Percentiles rank a stretch among this genome's conserved stretches.
These are phyloP conservation scores for Pygmarrhopalites habei DNA, from an alignment of 1,140 invertebrate species.

Conservation along the genomic window DNA sequence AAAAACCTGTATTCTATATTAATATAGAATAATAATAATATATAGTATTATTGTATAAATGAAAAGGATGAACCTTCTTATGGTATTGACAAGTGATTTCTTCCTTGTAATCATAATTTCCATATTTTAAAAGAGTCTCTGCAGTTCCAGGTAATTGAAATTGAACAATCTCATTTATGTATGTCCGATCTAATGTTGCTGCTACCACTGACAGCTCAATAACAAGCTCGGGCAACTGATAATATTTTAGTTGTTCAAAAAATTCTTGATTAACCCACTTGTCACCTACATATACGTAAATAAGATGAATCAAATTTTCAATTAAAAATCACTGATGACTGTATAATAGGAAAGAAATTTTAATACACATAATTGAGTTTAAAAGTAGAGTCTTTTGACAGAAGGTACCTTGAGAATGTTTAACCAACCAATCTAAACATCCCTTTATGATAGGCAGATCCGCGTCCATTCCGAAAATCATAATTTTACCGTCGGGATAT, in stretches of 20 bases:
- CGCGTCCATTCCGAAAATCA: slow-evolving; percentile 9
- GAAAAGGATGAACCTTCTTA: slow-evolving; percentile 8
- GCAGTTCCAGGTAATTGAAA: not conserved
- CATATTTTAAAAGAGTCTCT: slow-evolving; percentile 1
- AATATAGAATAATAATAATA: not conserved
- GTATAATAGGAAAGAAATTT: too few species aligned
- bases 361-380: too few species aligned
- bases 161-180: not conserved
- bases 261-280: too few species aligned
- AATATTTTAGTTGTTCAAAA: too few species aligned
- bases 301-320: too few species aligned
- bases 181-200: slow-evolving; percentile 10
- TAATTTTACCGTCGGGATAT: not conserved
- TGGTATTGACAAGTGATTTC: slow-evolving; percentile 32
- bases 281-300: too few species aligned
- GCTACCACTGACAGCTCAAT: slow-evolving; percentile 13
- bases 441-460: not conserved
- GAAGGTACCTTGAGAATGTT: slow-evolving; percentile 4
- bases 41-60: not conserved
- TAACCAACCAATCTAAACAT: slow-evolving; percentile 12
- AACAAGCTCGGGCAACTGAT: slow-evolving; percentile 14
- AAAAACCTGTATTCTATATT: not conserved
- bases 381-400: too few species aligned
- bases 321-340: too few species aligned
- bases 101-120: slow-evolving; percentile 25